These are phyloP conservation scores for Boulengeromyrus knoepffleri DNA, from an alignment of 2,113 vertebrate genomes.

Conservation along the genomic window DNA sequence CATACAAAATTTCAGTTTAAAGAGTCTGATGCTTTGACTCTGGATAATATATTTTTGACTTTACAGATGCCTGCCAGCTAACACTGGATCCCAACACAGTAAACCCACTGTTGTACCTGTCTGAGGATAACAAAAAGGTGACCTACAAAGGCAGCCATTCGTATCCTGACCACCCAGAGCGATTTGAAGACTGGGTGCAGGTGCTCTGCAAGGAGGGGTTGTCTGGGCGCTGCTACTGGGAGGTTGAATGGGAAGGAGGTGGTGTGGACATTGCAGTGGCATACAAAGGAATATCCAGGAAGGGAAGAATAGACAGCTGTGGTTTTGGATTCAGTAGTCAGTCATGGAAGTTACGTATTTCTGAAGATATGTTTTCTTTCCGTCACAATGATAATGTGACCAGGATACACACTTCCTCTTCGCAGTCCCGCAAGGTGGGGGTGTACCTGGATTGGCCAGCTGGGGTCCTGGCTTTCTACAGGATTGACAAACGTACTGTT, in stretches of 20 bases:
- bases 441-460: background rate
- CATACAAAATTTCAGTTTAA: background rate
- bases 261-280: conserved; percentile 32
- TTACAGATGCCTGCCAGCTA: conserved; percentile 36
- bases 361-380: background rate
- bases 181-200: conserved; percentile 29
- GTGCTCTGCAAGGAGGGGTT: conserved; percentile 37
- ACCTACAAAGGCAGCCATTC: conserved; percentile 24
- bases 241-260: background rate
- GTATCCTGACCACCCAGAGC: conserved; percentile 6
- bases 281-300: conserved; percentile 32
- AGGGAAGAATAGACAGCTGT: background rate
- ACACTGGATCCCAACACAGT: conserved; percentile 29
- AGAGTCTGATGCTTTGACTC: background rate
- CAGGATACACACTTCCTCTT: background rate
- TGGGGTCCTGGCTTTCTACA: background rate
- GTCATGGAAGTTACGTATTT: background rate
- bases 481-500: background rate
- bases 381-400: background rate
- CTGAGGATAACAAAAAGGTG: conserved; percentile 32
- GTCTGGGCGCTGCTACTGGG: conserved; percentile 19
- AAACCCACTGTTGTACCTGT: conserved; percentile 31
- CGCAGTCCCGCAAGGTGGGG: background rate
- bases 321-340: background rate
- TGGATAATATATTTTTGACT: background rate